Evolutionary conservation across 2,888 invertebrate genomes (phyloP), one percentile per base, ranked within the genome.

Genomic region (Perithous albicinctus): DNA sequence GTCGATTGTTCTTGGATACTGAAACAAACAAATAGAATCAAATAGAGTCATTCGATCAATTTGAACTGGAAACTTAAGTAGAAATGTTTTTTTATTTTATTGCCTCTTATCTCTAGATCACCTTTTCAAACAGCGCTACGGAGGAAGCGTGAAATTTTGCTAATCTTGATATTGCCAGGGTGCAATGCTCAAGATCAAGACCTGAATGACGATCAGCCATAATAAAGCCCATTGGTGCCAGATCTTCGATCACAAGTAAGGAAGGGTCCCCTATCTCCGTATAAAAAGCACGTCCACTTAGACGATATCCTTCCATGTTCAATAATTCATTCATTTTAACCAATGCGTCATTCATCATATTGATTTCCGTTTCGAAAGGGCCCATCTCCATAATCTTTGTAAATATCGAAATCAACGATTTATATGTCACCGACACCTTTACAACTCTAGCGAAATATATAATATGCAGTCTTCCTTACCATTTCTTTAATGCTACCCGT

Each of bases 131-230:
- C 78, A 94, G 86, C 35, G 94, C 92, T 80, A 94, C 93, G 0
- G 95, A 94, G n/a, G 93, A 93, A 10, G 94, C 95, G 87, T 95
- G 95, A 86, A 94, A 94, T 85, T 92, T 93, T 1, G 94, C 95
- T 87, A 95, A 87, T 87, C 94, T 94, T 75, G 91, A 91, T 0
- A 95, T 86, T 6, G 94, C 93, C 38, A 94, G 85, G 54, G 93
- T 86, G 78, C 93, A 93, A 87, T 95, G 95, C 10, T 92, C 90
- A 86, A 94, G 92, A 88, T 95, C 94, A 29, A 95, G 92, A 12
- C 95, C 95, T 70, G 88, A 87, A 81, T 93, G 93, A 56, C 95
- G 93, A 84, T 93, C 93, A 23, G 93, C 93, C 93, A 95, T 93
- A 80, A 93, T 93, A 85, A 93, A 95, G 32, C 94, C 94, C 66